These are phyloP conservation scores for Brassicogethes aeneus DNA, from an alignment of 2,888 invertebrate species.

Conservation along the genomic window DNA sequence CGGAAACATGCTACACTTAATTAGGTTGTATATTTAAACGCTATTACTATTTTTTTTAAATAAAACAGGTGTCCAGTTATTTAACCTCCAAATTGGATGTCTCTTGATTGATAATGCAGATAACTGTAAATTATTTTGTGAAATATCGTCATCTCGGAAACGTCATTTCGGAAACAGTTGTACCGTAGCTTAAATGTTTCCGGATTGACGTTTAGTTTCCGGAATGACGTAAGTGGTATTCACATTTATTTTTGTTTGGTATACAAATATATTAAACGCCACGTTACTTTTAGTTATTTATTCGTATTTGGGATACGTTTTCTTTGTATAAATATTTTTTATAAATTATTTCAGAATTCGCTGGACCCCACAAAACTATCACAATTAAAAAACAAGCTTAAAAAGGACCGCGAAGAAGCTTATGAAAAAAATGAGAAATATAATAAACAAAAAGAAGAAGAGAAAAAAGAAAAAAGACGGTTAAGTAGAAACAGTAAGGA, in stretches of 20 bases:
- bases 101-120: neutral
- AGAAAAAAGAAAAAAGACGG: neutral
- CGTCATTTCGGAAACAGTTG: slow-evolving; percentile 1
- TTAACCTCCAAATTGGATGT: neutral
- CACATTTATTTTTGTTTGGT: neutral
- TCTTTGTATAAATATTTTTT: slow-evolving; percentile 1
- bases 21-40: neutral
- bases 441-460: neutral
- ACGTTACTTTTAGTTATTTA: neutral
- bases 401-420: neutral
- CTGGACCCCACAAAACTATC: neutral
- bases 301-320: neutral
- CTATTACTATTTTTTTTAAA: neutral
- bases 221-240: neutral
- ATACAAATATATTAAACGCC: neutral
- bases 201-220: neutral
- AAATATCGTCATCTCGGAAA: slow-evolving; percentile 1
- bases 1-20: neutral
- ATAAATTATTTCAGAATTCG: neutral
- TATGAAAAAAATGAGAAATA: slow-evolving; percentile 1
- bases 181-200: neutral
- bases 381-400: neutral
- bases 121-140: neutral
- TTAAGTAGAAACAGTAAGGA: slow-evolving; percentile 1
- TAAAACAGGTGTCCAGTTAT: neutral